Conservation (phyloP, 2,113 vertebrate genomes). For the Equus przewalskii region DNA sequence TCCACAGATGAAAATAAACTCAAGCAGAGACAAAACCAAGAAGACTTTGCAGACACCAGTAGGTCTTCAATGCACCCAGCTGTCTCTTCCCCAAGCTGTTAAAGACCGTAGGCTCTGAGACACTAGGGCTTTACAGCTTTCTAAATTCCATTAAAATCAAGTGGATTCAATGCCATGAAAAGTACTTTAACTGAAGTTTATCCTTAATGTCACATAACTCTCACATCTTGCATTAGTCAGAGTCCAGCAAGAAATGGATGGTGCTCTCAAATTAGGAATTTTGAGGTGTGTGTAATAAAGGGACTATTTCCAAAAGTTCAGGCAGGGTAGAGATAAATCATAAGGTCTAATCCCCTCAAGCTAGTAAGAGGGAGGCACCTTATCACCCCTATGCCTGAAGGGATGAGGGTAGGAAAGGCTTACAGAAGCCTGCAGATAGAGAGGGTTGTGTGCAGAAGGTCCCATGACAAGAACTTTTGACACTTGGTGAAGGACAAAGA, state of each 20-base stretch:
- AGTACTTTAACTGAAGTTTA: slow-evolving; percentile 36
- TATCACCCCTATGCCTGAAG: not conserved
- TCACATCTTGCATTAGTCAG: not conserved
- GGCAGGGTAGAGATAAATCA: not conserved
- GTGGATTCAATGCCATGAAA: not conserved
- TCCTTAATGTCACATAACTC: not conserved
- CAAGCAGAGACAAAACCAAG: not conserved
- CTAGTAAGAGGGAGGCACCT: not conserved
- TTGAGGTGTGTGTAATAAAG: not conserved
- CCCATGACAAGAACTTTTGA: not conserved
- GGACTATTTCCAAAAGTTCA: slow-evolving; percentile 29
- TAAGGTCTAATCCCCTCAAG: not conserved
- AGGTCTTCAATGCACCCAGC: not conserved
- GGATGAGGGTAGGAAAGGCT: not conserved
- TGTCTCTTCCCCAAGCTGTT: not conserved
- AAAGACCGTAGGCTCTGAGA: not conserved
- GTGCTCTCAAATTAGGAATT: slow-evolving; percentile 20
- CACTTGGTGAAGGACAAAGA: not conserved
- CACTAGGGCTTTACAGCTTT: not conserved
- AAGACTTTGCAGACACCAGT: not conserved
- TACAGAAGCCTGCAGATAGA: not conserved
- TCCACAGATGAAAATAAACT: slow-evolving; percentile 42
- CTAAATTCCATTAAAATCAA: slow-evolving; percentile 28
- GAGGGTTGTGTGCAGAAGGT: not conserved
- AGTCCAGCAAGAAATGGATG: not conserved